Conservation (phyloP, 2,888 invertebrate genomes). For the Lithosia quadra region DNA sequence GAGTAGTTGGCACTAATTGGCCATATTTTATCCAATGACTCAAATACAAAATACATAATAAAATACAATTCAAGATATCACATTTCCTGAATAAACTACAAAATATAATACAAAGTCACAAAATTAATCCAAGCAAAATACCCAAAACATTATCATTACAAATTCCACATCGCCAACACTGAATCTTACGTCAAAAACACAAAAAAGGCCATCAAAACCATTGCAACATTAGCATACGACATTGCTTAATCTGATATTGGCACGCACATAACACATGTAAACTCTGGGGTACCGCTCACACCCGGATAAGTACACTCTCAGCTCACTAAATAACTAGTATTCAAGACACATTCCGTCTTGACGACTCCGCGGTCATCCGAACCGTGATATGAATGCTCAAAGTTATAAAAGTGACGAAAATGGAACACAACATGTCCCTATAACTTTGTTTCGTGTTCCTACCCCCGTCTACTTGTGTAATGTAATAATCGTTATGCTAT, state of each 20-base stretch:
- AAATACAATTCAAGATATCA: too few relatives aligned
- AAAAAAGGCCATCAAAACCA: conserved; percentile 39
- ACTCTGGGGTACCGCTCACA: conserved; percentile 31
- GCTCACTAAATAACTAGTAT: conserved; percentile 45
- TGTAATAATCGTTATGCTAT: conserved; percentile 73
- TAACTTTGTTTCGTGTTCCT: conserved; percentile 73
- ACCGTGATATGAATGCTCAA: conserved; percentile 66
- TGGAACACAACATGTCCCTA: conserved; percentile 61
- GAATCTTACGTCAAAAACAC: conserved; percentile 37
- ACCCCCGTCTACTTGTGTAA: conserved; percentile 61
- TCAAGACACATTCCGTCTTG: conserved; percentile 57
- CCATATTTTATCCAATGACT: neutral
- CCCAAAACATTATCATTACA: conserved; percentile 17
- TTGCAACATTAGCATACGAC: conserved; percentile 41
- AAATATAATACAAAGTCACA: neutral
- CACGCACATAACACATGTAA: conserved; percentile 43
- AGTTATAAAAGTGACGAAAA: conserved; percentile 66
- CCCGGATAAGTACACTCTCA: conserved; percentile 39
- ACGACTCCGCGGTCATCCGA: conserved; percentile 63
- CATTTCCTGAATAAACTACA: neutral
- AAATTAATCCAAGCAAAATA: neutral
- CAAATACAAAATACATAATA: neutral
- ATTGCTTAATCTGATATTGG: conserved; percentile 43
- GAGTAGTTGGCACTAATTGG: neutral
- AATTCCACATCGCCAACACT: conserved; percentile 22